Conservation (phyloP, 2,113 vertebrate genomes). For the human region GRCh38 chr7:133904001-133904500, state of each 20-base stretch:
- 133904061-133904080: not conserved
- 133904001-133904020: not conserved
- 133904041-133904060: not conserved
- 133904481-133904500: not conserved
- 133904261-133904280: not conserved
- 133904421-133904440: not conserved
- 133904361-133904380: not conserved
- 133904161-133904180: slow-evolving; percentile 1
- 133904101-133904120: not conserved
- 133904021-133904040: not conserved
- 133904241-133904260: not conserved
- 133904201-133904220: not conserved
- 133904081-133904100: not conserved
- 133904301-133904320: not conserved
- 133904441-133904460: not conserved
- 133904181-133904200: not conserved
- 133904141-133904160: not conserved
- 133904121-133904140: not conserved
- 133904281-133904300: not conserved
- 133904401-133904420: not conserved
- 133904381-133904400: not conserved
- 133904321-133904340: not conserved
- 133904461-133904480: not conserved
- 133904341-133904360: not conserved
- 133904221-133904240: not conserved